Base-by-base conservation (phyloP, 2,113 vertebrate species). In the Diphyllodes magnificus region DNA sequence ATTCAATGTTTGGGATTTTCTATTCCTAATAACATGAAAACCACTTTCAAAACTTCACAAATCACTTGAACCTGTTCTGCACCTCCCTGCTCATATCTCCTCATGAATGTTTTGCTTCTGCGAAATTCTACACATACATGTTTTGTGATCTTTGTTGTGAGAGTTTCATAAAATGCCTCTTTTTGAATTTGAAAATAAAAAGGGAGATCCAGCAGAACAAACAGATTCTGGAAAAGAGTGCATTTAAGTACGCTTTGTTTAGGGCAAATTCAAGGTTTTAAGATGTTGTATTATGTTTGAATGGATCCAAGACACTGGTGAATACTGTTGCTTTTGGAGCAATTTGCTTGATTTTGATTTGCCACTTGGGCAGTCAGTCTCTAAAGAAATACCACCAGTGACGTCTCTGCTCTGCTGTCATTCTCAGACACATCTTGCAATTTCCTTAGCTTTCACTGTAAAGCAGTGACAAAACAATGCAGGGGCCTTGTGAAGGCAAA, bases 291-390 rank as follows among this genome's bases (percentile, higher is more conserved):
- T 65, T 72, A 31, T 63, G 30, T 82, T 66, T 64, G 30, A 89
- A 68, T 75, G 72, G 64, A 83, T 59, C 39, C 39, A 70, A 73
- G 49, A 51, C 42, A 81, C 51, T 90, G 68, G 35, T 89, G 82
- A 84, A 81, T 65, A 19, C 20, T 57, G 9, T 57, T 59, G 59
- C 51, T 78, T 25, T 88, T 84, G 45, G 24, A 94, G 49, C 49
- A 90, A 79, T 95, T 94, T 76, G 11, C 30, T 63, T 90, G 30
- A 30, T 91, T 94, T 92, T 80, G 24, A 54, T 91, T 82, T 91
- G 20, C 65, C 51, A 30, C 49, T 92, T 88, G 70, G 61, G 53
- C 44, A 42, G 49, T 93, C 80, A 87, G 51, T 72, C 59, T 88
- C 51, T 72, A 21, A 87, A 86, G 76, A 86, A 93, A 71, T 72